A percentile compares a stretch with the other conserved stretches of the same genome.
Evolutionary conservation across 2,113 vertebrate species (phyloP).

Genomic region (Lampris megalopsis): DNA sequence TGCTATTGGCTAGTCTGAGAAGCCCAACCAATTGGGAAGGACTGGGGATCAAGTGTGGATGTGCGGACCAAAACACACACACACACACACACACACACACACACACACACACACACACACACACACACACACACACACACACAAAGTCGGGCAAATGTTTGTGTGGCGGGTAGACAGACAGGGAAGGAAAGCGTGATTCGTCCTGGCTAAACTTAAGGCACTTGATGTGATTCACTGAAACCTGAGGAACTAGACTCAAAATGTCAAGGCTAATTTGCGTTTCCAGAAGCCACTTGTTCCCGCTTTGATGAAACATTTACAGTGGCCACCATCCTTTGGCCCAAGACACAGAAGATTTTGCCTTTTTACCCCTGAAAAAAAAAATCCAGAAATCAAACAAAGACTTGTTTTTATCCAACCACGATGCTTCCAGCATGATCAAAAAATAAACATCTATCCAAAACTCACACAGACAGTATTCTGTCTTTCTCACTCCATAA

Average conservation of each 20-base stretch:
- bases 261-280: constrained; percentile 57
- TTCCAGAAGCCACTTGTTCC: constrained; percentile 24
- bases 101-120: constrained; percentile 16
- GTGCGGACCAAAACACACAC: constrained; percentile 34
- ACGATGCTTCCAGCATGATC: neutral
- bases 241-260: constrained; percentile 67
- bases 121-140: constrained; percentile 5
- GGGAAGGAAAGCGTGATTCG: constrained; percentile 12
- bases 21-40: constrained; percentile 35
- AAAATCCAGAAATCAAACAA: neutral
- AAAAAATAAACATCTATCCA: neutral
- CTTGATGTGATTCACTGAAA: constrained; percentile 60
- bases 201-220: constrained; percentile 23
- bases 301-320: constrained; percentile 4
- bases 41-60: constrained; percentile 49
- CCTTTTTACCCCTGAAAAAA: neutral
- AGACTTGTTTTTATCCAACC: neutral
- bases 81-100: constrained; percentile 5
- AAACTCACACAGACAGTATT: neutral
- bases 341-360: neutral
- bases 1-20: constrained; percentile 19
- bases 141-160: neutral
- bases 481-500: neutral
- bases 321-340: neutral
- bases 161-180: neutral